phyloP scores from a whole-genome alignment of 2,888 invertebrate genomes.

The Noctua janthina region DNA sequence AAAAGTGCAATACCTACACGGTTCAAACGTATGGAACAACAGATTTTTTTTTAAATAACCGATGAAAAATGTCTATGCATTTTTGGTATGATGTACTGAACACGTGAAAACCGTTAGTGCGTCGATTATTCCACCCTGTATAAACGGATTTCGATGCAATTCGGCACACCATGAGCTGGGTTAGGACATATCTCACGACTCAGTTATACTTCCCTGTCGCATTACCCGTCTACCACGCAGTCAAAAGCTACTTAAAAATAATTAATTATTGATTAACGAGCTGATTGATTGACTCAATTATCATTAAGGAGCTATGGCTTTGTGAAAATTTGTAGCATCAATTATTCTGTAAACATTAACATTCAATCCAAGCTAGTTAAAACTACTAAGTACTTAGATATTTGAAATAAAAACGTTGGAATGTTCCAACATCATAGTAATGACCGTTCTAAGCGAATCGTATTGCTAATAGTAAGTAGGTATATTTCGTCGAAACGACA shows the following conservation, averaged over 20 bases:
- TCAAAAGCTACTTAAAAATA: background rate
- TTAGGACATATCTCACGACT: background rate
- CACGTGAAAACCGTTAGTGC: too few species aligned
- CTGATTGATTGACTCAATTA: background rate
- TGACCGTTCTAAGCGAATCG: slow-evolving; percentile 19
- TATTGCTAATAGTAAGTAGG: slow-evolving; percentile 14
- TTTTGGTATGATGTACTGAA: too few species aligned
- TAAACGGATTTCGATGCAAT: background rate
- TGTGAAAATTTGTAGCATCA: background rate
- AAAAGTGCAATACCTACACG: too few species aligned
- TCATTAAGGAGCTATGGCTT: background rate
- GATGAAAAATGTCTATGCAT: too few species aligned
- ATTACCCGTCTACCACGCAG: background rate
- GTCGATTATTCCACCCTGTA: too few species aligned
- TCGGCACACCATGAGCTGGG: background rate
- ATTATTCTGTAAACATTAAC: background rate
- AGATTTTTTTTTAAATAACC: too few species aligned
- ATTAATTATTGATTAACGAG: too few species aligned
- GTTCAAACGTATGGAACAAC: too few species aligned
- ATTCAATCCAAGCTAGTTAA: background rate
- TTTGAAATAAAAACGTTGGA: background rate
- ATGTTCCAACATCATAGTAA: slow-evolving; percentile 24
- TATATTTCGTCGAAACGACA: slow-evolving; percentile 54
- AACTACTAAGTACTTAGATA: background rate
- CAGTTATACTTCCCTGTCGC: background rate